Evolutionary conservation across 2,888 invertebrate species (phyloP).

Genomic region (Drosophila parthenogenetica): DNA sequence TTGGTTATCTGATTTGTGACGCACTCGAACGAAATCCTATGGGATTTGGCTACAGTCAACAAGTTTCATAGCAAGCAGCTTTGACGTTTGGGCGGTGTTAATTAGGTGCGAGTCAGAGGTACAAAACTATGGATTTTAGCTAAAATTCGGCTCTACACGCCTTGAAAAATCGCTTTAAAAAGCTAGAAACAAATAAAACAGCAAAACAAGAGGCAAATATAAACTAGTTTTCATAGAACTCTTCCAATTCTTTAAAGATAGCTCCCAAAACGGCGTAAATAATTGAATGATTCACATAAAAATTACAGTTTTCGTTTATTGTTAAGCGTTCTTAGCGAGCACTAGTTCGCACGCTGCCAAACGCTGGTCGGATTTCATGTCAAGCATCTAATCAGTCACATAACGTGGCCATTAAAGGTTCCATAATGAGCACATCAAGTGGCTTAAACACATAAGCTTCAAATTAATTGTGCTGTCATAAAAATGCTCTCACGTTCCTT

Average conservation of each 20-base stretch:
- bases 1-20: slow-evolving; percentile 12
- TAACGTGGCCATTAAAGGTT: slow-evolving; percentile 74
- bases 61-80: slow-evolving; percentile 1
- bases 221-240: too few species aligned
- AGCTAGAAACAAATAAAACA: too few species aligned
- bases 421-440: slow-evolving; percentile 78
- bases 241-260: too few species aligned
- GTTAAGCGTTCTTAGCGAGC: too few species aligned
- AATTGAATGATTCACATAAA: too few species aligned
- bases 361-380: slow-evolving; percentile 4
- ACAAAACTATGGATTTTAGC: too few species aligned
- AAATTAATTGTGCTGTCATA: slow-evolving; percentile 81
- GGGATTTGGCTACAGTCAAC: background rate
- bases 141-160: too few species aligned
- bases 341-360: slow-evolving; percentile 4
- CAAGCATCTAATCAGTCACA: slow-evolving; percentile 71
- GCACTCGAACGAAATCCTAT: background rate
- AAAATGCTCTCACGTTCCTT: slow-evolving; percentile 72
- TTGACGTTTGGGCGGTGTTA: background rate
- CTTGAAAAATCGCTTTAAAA: too few species aligned
- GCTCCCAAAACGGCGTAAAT: too few species aligned
- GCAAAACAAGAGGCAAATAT: too few species aligned
- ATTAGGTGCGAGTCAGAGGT: too few species aligned
- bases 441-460: slow-evolving; percentile 77
- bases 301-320: background rate